phyloP scores from a whole-genome alignment of 2,113 vertebrate genomes.

The Alouatta palliata region DNA sequence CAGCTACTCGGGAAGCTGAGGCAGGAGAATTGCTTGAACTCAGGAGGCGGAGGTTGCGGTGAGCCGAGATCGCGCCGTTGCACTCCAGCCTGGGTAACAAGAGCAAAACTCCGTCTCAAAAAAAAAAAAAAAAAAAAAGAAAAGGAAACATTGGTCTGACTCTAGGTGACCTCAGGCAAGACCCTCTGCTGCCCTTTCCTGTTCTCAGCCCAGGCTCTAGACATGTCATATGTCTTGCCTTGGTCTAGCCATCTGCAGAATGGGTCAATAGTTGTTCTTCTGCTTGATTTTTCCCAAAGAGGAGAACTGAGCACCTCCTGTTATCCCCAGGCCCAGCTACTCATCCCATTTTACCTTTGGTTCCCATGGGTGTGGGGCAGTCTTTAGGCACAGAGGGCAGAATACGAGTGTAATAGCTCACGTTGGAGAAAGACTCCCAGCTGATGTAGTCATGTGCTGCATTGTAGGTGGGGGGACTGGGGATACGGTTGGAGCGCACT shows the following conservation, averaged over 20 bases:
- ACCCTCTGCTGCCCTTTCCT: not conserved
- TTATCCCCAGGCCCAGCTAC: not conserved
- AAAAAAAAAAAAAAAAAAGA: no score
- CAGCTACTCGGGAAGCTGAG: no score
- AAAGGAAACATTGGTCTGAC: not conserved
- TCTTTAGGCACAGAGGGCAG: conserved; percentile 91
- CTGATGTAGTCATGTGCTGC: conserved; percentile 91
- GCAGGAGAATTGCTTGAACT: no score
- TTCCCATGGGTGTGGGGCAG: conserved; percentile 94
- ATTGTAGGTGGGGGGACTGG: conserved; percentile 96
- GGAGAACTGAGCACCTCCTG: not conserved
- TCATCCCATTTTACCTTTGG: conserved; percentile 87
- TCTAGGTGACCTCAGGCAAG: not conserved
- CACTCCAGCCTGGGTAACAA: no score
- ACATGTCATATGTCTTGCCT: not conserved
- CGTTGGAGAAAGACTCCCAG: conserved; percentile 95
- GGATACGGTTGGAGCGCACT: conserved; percentile 92
- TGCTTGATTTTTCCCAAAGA: not conserved
- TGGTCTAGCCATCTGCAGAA: not conserved
- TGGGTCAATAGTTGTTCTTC: not conserved
- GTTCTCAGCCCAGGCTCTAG: not conserved
- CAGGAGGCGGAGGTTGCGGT: no score
- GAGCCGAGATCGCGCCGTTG: no score
- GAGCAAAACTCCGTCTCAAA: no score
- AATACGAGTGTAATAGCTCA: conserved; percentile 93